Base-by-base conservation (phyloP, 2,888 invertebrate species). In the Philhelius pedissequus region DNA sequence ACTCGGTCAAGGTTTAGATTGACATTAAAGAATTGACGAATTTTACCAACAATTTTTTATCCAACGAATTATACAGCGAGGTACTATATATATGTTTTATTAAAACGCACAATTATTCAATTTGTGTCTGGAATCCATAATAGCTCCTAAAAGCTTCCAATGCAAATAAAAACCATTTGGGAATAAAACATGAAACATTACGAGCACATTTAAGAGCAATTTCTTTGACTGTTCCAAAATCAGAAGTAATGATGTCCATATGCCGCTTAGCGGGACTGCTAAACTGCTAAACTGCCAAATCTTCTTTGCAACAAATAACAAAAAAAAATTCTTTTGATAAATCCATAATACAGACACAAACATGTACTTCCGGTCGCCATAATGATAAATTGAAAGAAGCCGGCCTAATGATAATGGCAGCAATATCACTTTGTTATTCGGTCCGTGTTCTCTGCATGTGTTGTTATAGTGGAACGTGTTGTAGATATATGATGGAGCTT, bases 391-490 rank as follows among this genome's bases (percentile, higher is more conserved):
- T 74, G 64, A 74, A 79, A 66, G 74, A 66, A 73, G 69, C 56
- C 66, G 69, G 70, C 74, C 83, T 83, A 79, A 83, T 70, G 83
- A 79, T 83, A 83, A 83, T 83, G 74, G 74, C 74, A 22, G 79
- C 69, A 83, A 83, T 83, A 79, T 75, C 79, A 74, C 79, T 79
- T 83, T 79, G 64, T 83, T 79, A 79, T 79, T 79, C 27, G 64
- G 45, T 56, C 62, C 32, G 48, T 48, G 64, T 54, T 38, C 68
- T 8, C 48, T 50, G 27, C 56, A 69, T 68, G 69, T 78, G 52
- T 35, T 58, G 40, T 38, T 30, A n/a, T 25, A 32, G 25, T 62
- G 62, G 56, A n/a, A 76, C 38, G 32, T 64, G 54, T 20, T 43
- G 58, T 54, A 18, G 9, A 11, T 5, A n/a, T n/a, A n/a, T n/a